Conservation (phyloP, 2,113 vertebrate genomes). For the Morone saxatilis region DNA sequence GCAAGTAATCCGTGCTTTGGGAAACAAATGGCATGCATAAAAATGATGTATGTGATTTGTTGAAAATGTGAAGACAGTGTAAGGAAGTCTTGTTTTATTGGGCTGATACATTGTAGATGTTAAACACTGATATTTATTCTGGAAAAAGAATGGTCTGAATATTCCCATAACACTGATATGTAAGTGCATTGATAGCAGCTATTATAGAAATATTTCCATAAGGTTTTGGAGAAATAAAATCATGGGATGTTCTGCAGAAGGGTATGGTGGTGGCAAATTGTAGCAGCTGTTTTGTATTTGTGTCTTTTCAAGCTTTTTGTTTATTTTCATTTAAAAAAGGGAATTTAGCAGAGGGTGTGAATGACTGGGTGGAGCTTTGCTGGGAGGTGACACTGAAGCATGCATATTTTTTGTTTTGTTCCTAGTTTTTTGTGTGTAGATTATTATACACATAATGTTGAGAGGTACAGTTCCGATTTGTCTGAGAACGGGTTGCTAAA, state of each 20-base stretch:
- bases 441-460: conserved; percentile 70
- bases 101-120: conserved; percentile 17
- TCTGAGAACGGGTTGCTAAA: conserved; percentile 85
- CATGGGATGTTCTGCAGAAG: background rate
- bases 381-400: conserved; percentile 44
- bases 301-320: conserved; percentile 44
- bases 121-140: conserved; percentile 43
- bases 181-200: conserved; percentile 46
- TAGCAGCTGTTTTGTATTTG: conserved; percentile 43
- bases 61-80: conserved; percentile 17
- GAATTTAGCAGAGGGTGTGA: background rate
- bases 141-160: conserved; percentile 7
- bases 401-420: conserved; percentile 29
- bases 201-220: conserved; percentile 32
- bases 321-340: conserved; percentile 19
- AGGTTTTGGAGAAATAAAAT: conserved; percentile 25
- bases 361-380: conserved; percentile 2
- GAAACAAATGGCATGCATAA: background rate
- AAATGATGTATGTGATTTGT: conserved; percentile 26
- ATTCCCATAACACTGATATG: conserved; percentile 24
- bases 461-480: conserved; percentile 77
- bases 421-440: conserved; percentile 46
- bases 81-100: conserved; percentile 18
- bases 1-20: conserved; percentile 14
- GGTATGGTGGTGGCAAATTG: conserved; percentile 23